Conservation (phyloP, 1,140 invertebrate species). For the Drosophila ficusphila region DNA sequence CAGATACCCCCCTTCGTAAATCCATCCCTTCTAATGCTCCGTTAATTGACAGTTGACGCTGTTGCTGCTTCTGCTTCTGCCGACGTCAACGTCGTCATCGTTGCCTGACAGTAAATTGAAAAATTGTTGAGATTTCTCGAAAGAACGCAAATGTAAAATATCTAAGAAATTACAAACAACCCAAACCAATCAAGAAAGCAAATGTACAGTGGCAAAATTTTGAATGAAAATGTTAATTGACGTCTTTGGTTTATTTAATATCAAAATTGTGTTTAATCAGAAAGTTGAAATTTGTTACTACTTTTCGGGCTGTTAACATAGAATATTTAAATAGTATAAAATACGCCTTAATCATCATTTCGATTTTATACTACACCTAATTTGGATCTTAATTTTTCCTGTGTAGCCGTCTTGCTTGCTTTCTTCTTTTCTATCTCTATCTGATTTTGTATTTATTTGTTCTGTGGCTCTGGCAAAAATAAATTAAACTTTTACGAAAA, state of each 20-base stretch:
- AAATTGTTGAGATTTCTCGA: conserved; percentile 69
- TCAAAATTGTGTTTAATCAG: too few species aligned
- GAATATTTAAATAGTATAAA: background rate
- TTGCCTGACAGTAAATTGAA: conserved; percentile 74
- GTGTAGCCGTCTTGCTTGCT: conserved; percentile 7
- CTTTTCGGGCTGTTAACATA: too few species aligned
- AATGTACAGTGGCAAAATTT: background rate
- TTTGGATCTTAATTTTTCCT: background rate
- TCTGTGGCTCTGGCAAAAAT: conserved; percentile 48
- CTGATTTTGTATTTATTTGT: conserved; percentile 55
- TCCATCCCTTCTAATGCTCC: conserved; percentile 46
- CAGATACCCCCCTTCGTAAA: background rate
- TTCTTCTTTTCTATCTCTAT: conserved; percentile 6
- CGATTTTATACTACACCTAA: background rate
- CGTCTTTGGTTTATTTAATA: too few species aligned
- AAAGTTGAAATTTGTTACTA: background rate
- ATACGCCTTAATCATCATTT: too few species aligned
- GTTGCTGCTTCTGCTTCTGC: conserved; percentile 16
- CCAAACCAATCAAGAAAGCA: conserved; percentile 37
- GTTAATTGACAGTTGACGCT: conserved; percentile 70
- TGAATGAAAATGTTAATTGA: too few species aligned
- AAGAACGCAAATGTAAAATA: conserved; percentile 46
- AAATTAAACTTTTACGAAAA: conserved; percentile 58
- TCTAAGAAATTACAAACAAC: conserved; percentile 52
- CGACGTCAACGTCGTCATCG: conserved; percentile 45